phyloP scores from a whole-genome alignment of 2,113 vertebrate species.

The Ochotona curzoniae region DNA sequence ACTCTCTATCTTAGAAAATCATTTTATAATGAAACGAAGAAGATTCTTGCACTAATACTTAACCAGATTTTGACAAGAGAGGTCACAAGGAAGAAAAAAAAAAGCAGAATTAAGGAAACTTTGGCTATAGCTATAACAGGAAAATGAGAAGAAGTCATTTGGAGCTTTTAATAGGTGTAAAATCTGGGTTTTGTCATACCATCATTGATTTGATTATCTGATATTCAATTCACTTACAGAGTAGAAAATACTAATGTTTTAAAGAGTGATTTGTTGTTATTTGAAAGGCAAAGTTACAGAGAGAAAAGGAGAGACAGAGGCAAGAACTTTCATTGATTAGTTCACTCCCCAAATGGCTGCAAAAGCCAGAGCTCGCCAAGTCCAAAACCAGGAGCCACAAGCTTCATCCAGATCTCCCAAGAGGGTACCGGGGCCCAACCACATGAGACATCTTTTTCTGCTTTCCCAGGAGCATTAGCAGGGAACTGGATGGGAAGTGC shows the following conservation, averaged over 20 bases:
- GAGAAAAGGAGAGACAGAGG: no score
- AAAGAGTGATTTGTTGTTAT: no score
- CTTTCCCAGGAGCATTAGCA: no score
- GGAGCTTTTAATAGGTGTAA: conserved; percentile 22
- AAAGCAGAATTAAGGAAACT: neutral
- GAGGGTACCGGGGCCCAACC: no score
- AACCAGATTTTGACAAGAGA: conserved; percentile 31
- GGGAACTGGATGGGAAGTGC: no score
- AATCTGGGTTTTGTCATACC: conserved; percentile 58
- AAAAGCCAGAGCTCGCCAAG: no score
- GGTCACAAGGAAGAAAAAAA: neutral
- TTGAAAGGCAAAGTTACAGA: no score
- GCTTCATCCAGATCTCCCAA: no score
- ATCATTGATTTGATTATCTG: conserved; percentile 58
- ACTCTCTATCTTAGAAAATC: conserved; percentile 25
- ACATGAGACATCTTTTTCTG: no score
- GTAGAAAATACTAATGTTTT: neutral
- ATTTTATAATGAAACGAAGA: conserved; percentile 1
- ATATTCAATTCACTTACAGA: conserved; percentile 64
- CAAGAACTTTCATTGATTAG: no score
- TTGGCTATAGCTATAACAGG: neutral
- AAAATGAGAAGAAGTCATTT: conserved; percentile 7
- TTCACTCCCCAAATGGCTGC: no score
- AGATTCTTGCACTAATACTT: neutral
- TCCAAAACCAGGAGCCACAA: no score